Evolutionary conservation across 1,140 invertebrate species (phyloP).

Genomic region (Drosophila murphyi): DNA sequence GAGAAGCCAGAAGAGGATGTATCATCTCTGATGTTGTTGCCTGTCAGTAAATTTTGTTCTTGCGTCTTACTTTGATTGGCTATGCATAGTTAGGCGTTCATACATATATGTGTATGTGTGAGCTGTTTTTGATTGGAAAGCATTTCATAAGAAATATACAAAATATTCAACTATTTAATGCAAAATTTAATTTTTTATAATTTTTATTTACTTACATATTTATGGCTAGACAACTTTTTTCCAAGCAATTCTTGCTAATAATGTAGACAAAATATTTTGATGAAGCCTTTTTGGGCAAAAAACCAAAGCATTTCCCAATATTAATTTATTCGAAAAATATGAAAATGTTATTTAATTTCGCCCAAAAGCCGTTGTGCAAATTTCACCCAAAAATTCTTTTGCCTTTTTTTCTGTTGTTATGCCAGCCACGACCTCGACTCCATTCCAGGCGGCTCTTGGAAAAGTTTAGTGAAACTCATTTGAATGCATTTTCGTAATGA

Average conservation of each 20-base stretch:
- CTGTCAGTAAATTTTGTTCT: too few relatives aligned
- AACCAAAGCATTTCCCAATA: slow-evolving; percentile 11
- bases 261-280: slow-evolving; percentile 21
- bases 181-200: too few relatives aligned
- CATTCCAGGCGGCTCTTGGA: slow-evolving; percentile 9
- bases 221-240: neutral
- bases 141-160: too few relatives aligned
- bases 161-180: too few relatives aligned
- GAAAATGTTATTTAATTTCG: slow-evolving; percentile 55
- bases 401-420: slow-evolving; percentile 27
- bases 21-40: too few relatives aligned
- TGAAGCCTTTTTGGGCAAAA: slow-evolving; percentile 8
- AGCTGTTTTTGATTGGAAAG: too few relatives aligned
- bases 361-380: slow-evolving; percentile 30
- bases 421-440: neutral
- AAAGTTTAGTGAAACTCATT: slow-evolving; percentile 59
- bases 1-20: too few relatives aligned
- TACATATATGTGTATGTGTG: too few relatives aligned
- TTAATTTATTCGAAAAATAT: slow-evolving; percentile 31
- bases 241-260: neutral
- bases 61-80: too few relatives aligned
- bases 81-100: too few relatives aligned
- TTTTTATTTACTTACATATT: too few relatives aligned
- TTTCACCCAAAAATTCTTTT: slow-evolving; percentile 28
- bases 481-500: slow-evolving; percentile 77